Percentiles rank a stretch among this genome's conserved stretches.
phyloP scores from a whole-genome alignment of 2,888 invertebrate genomes.

The Plagiodera versicolora region DNA sequence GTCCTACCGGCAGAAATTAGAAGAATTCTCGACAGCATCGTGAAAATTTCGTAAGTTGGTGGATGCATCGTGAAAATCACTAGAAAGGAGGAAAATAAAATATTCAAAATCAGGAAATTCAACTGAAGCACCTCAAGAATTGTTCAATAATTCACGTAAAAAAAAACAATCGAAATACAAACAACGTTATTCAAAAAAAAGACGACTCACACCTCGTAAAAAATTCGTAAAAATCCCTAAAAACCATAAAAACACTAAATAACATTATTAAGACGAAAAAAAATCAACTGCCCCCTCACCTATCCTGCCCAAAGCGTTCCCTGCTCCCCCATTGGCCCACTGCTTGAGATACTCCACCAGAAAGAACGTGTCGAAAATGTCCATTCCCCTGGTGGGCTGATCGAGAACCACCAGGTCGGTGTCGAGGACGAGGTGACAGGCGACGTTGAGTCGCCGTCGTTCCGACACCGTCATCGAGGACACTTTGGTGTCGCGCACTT shows the following conservation, averaged over 20 bases:
- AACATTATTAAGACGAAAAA: too few relatives aligned
- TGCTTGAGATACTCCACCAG: constrained; percentile 90
- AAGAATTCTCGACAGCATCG: constrained; percentile 86
- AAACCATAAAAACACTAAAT: too few relatives aligned
- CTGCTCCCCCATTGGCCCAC: constrained; percentile 68
- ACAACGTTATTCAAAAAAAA: too few relatives aligned
- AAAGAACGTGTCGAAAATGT: constrained; percentile 95
- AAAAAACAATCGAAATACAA: too few relatives aligned
- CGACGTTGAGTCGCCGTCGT: constrained; percentile 82
- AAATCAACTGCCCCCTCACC: neutral
- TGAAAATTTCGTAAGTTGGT: constrained; percentile 92
- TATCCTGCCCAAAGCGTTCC: constrained; percentile 66
- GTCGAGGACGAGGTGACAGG: constrained; percentile 84
- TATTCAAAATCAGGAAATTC: too few relatives aligned
- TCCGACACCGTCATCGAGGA: constrained; percentile 86
- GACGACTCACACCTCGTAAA: too few relatives aligned
- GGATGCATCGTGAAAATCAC: constrained; percentile 91
- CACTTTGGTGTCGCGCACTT: constrained; percentile 85
- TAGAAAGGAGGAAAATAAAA: too few relatives aligned
- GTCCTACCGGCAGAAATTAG: constrained; percentile 87
- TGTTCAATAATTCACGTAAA: too few relatives aligned
- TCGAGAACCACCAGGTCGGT: constrained; percentile 86
- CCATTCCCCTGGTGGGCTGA: constrained; percentile 84
- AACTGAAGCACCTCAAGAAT: too few relatives aligned
- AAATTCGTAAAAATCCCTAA: too few relatives aligned